Conservation (phyloP, 2,113 vertebrate species). For the Embiotoca jacksoni region DNA sequence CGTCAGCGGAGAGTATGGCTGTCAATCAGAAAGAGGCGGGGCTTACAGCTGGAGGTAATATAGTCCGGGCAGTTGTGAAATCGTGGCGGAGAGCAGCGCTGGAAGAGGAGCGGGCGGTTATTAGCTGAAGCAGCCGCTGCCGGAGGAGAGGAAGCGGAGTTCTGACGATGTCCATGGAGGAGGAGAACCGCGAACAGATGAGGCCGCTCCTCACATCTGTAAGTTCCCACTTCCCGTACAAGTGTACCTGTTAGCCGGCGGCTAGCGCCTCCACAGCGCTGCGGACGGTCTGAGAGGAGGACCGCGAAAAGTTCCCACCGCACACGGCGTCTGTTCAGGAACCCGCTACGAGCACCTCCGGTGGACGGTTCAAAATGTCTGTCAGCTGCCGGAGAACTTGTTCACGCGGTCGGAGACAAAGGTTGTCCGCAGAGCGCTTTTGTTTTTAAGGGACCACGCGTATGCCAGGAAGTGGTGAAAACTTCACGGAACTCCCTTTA, state of each 20-base stretch:
- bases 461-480: conserved; percentile 65
- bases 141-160: not conserved
- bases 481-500: not conserved
- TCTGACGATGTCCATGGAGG: conserved; percentile 25
- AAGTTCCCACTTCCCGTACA: conserved; percentile 38
- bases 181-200: conserved; percentile 65
- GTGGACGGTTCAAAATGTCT: accelerated
- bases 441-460: conserved; percentile 51
- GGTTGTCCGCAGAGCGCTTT: conserved; percentile 12
- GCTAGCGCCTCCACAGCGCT: conserved; percentile 43
- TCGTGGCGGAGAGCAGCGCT: not conserved
- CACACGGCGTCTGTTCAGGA: not conserved
- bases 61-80: conserved; percentile 23
- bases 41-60: conserved; percentile 20
- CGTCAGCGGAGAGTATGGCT: not conserved
- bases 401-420: not conserved
- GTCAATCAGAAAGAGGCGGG: conserved; percentile 49
- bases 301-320: not conserved
- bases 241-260: conserved; percentile 43
- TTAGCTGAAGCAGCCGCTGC: not conserved
- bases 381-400: not conserved
- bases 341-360: not conserved
- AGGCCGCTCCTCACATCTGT: conserved; percentile 74
- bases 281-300: not conserved
- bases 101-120: not conserved